phyloP scores from a whole-genome alignment of 1,140 invertebrate species.

The Sogatella furcifera region DNA sequence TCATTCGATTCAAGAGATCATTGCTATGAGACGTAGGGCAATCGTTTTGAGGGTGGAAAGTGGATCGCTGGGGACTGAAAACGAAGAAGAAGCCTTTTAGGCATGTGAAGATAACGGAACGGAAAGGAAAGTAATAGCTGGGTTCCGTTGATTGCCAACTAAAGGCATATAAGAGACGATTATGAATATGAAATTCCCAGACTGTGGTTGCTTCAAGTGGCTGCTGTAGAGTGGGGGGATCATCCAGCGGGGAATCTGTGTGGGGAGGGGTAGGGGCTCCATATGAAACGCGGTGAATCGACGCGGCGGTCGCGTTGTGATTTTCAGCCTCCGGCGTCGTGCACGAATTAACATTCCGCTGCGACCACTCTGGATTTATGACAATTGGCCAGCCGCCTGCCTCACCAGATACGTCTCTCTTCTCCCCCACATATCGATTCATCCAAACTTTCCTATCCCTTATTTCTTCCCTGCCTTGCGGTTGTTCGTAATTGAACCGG shows the following conservation, averaged over 20 bases:
- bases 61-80: too few relatives aligned
- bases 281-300: neutral
- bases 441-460: too few relatives aligned
- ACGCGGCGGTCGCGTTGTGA: neutral
- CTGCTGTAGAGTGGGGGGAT: neutral
- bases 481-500: too few relatives aligned
- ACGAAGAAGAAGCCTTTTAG: neutral
- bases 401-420: too few relatives aligned
- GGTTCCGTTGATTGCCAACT: neutral
- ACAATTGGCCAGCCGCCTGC: neutral
- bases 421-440: too few relatives aligned
- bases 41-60: too few relatives aligned
- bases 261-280: neutral
- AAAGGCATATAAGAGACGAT: neutral
- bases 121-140: neutral
- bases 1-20: too few relatives aligned
- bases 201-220: neutral
- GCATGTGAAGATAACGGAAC: neutral
- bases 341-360: neutral
- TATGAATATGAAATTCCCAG: neutral
- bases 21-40: too few relatives aligned
- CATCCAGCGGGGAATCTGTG: too few relatives aligned
- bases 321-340: neutral
- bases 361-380: neutral
- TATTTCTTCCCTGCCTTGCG: too few relatives aligned